These are phyloP conservation scores for Todus mexicanus DNA, from an alignment of 2,797 vertebrate genomes.

Conservation along the genomic window DNA sequence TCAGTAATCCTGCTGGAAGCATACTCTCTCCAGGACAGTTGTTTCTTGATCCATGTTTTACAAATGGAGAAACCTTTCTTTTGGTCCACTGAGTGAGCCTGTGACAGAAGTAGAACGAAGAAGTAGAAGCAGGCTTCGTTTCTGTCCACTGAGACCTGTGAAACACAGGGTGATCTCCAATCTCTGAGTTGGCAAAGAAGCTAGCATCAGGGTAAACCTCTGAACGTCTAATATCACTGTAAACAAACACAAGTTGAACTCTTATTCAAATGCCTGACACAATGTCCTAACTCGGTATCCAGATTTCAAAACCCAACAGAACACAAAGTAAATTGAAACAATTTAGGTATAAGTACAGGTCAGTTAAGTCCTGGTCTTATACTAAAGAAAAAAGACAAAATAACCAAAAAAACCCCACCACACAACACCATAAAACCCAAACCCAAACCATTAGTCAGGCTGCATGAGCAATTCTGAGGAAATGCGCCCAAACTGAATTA, in stretches of 20 bases:
- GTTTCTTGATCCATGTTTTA: background rate
- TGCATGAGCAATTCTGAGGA: background rate
- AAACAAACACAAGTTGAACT: conserved; percentile 1
- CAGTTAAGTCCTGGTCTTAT: background rate
- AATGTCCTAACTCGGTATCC: background rate
- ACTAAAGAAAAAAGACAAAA: too few species aligned
- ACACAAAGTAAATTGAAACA: background rate
- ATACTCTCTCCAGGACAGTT: background rate
- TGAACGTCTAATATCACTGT: background rate
- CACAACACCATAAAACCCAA: background rate
- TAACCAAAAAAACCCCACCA: too few species aligned
- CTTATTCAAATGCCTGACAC: background rate
- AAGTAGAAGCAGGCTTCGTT: background rate
- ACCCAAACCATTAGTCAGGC: background rate
- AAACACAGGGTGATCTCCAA: background rate
- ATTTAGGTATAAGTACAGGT: background rate
- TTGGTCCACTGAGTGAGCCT: background rate
- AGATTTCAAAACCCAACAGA: background rate
- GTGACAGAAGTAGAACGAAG: background rate
- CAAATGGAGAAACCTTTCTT: background rate
- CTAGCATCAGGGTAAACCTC: conserved; percentile 29
- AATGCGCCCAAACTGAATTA: background rate
- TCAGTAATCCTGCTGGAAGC: background rate
- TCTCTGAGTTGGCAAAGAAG: conserved; percentile 3
- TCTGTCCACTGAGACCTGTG: background rate